Evolutionary conservation across 2,113 vertebrate species (phyloP).

Genomic region (Stegostoma tigrinum): DNA sequence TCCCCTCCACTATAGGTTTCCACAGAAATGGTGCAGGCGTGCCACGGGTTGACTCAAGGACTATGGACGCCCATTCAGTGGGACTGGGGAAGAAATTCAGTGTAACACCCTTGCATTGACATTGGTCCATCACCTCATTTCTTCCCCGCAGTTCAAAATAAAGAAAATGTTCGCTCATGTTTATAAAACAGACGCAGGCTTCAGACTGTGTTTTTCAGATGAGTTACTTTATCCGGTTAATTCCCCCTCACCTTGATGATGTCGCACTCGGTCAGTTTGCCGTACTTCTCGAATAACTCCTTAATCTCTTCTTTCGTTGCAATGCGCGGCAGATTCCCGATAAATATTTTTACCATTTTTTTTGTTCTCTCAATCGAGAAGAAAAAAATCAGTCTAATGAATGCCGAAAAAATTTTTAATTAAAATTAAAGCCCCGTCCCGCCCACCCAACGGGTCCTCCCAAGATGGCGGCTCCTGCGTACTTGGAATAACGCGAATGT

Average conservation of each 20-base stretch:
- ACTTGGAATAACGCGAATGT: no score
- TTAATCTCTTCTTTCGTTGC: conserved; percentile 60
- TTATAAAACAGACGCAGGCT: no score
- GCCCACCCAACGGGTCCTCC: neutral
- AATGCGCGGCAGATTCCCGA: conserved; percentile 63
- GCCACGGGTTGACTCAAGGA: neutral
- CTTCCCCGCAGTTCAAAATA: neutral
- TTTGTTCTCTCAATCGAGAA: neutral
- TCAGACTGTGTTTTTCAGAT: no score
- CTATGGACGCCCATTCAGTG: neutral
- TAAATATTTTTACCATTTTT: conserved; percentile 71
- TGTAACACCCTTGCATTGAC: neutral
- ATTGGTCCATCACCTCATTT: neutral
- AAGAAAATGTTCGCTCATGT: no score
- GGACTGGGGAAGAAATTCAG: neutral
- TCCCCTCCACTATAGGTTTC: neutral
- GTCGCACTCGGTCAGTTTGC: conserved; percentile 63
- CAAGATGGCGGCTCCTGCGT: neutral
- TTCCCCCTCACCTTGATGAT: conserved; percentile 53
- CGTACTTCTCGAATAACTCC: conserved; percentile 58
- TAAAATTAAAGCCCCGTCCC: neutral
- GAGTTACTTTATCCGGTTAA: no score
- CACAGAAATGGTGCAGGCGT: neutral
- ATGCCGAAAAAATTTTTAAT: neutral
- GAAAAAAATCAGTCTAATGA: no score